Evolutionary conservation across 2,888 invertebrate genomes (phyloP).

Genomic region (Odontocerum albicorne): DNA sequence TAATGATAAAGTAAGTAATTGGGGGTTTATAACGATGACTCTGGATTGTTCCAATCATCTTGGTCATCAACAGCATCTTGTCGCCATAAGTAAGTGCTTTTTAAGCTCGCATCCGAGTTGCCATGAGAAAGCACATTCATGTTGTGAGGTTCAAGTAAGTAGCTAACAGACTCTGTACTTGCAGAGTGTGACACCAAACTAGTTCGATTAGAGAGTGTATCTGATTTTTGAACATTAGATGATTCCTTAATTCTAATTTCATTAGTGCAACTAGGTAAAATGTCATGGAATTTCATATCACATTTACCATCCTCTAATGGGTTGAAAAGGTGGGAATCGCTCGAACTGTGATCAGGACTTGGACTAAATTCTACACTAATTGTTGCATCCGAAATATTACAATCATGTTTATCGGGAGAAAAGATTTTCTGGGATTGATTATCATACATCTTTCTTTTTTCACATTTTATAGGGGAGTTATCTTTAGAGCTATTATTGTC

Average conservation of each 20-base stretch:
- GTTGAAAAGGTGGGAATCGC: constrained; percentile 44
- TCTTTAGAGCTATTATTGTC: constrained; percentile 27
- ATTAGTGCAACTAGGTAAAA: constrained; percentile 14
- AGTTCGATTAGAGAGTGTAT: constrained; percentile 3
- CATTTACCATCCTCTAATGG: constrained; percentile 27
- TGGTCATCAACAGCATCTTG: constrained; percentile 49
- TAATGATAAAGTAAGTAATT: not conserved
- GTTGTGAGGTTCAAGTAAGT: constrained; percentile 54
- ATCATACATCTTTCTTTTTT: constrained; percentile 16
- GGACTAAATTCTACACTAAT: constrained; percentile 48
- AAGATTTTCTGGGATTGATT: constrained; percentile 33
- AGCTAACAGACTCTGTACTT: constrained; percentile 46
- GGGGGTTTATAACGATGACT: constrained; percentile 50
- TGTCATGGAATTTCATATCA: constrained; percentile 22
- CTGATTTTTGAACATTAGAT: constrained; percentile 11
- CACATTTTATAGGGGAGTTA: constrained; percentile 24
- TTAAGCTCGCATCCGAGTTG: constrained; percentile 42
- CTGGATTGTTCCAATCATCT: constrained; percentile 54
- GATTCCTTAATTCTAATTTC: constrained; percentile 21
- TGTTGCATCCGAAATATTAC: constrained; percentile 40
- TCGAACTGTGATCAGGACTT: constrained; percentile 50
- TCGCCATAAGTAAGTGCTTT: constrained; percentile 50
- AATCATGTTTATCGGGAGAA: constrained; percentile 42
- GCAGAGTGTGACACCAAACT: constrained; percentile 39
- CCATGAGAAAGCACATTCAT: constrained; percentile 50